Evolutionary conservation across 2,797 vertebrate genomes (phyloP).

Genomic region (Sebastes cheni): DNA sequence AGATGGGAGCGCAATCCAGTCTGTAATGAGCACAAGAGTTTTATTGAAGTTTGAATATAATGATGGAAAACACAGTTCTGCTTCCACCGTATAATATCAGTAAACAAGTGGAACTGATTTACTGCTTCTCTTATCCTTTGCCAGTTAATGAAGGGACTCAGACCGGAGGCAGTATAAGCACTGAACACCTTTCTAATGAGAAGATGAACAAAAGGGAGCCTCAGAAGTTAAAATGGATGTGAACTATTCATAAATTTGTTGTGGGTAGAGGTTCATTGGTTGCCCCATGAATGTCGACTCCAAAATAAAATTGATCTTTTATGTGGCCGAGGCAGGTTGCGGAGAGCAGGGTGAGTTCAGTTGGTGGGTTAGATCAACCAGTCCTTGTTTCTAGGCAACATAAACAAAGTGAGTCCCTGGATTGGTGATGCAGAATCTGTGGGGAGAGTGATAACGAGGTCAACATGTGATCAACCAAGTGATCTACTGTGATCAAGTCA

Average conservation of each 20-base stretch:
- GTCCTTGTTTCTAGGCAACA: conserved; percentile 44
- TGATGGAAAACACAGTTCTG: not conserved
- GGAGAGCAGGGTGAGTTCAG: not conserved
- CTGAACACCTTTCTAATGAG: not conserved
- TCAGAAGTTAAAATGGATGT: not conserved
- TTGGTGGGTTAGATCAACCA: not conserved
- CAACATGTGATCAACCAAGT: conserved; percentile 10
- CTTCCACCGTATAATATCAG: not conserved
- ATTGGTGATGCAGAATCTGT: not conserved
- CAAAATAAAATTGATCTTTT: conserved; percentile 18
- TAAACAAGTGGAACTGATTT: not conserved
- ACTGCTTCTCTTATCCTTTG: not conserved
- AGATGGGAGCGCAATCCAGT: not conserved
- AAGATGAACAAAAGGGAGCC: not conserved
- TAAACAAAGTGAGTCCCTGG: not conserved
- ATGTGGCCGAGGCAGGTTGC: not conserved
- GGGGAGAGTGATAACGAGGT: not conserved
- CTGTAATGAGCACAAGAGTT: not conserved
- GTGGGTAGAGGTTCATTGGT: not conserved
- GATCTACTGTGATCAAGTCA: not conserved
- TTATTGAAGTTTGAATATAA: conserved; percentile 6
- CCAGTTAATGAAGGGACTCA: not conserved
- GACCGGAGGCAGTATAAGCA: not conserved
- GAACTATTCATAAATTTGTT: not conserved
- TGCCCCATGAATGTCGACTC: not conserved